A percentile compares a stretch with the other conserved stretches of the same genome.
Evolutionary conservation across 2,113 vertebrate species (phyloP).

Genomic region (Sebastes schlegelii): DNA sequence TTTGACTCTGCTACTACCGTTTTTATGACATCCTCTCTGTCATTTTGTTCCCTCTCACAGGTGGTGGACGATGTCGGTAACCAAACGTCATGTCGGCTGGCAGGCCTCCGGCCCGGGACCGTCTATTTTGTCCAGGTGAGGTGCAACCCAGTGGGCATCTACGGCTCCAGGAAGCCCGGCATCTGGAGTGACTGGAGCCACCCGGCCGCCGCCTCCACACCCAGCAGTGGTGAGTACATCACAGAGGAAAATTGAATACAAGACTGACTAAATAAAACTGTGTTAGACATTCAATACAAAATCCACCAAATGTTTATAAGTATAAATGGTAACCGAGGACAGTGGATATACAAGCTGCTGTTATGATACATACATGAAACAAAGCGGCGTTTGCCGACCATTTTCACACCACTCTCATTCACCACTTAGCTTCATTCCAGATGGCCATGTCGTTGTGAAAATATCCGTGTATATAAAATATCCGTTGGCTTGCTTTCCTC

Average conservation of each 20-base stretch:
- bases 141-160: constrained; percentile 95
- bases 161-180: constrained; percentile 92
- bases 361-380: no score
- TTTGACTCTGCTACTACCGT: neutral
- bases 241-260: no score
- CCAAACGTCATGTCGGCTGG: constrained; percentile 93
- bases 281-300: neutral
- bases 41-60: constrained; percentile 69
- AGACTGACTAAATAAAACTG: neutral
- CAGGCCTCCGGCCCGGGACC: constrained; percentile 89
- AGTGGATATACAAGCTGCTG: no score
- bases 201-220: constrained; percentile 92
- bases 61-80: constrained; percentile 93
- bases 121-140: constrained; percentile 97
- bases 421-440: no score
- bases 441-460: no score
- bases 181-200: constrained; percentile 98
- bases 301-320: neutral
- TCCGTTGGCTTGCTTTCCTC: no score
- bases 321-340: neutral
- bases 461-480: no score
- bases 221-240: constrained; percentile 86
- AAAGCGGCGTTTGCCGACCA: no score
- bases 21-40: neutral
- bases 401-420: no score